Evolutionary conservation across 1,140 invertebrate genomes (phyloP), one percentile per base, ranked within the genome.

Genomic region (Drosophila simulans): DNA sequence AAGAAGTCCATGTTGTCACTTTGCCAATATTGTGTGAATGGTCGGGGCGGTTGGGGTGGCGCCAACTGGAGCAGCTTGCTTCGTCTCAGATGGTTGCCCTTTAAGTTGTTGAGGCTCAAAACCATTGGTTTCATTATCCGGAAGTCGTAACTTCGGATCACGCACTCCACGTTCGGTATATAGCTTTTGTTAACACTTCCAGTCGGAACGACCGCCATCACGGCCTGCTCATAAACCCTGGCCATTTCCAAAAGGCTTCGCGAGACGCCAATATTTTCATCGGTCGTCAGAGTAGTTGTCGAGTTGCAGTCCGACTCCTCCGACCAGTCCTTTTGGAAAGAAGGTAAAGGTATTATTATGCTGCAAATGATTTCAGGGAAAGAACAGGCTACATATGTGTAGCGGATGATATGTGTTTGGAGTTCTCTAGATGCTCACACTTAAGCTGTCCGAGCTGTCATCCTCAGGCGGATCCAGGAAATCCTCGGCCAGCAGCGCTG

Each of bases 271-370:
- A 8, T 2, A 11, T 39, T 27, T n/a, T 5, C 27, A 1, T 5
- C 52, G 31, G 20, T 5, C 1, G 0, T 8, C 15, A 12, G 1
- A 5, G 11, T 55, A 12, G n/a, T 25, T 3, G 15, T 20, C 11
- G n/a, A 35, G 8, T 31, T 8, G 0, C 2, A 5, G n/a, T 40
- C 59, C 17, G 37, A 48, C 1, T 56, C 46, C 0, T 77, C 68
- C 13, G 80, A 78, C 74, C 75, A 79, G 0, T 85, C 81, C 83
- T 86, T 17, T 10, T 35, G 51, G 11, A 12, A 35, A 60, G 39
- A 31, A 10, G n/a, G 15, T 10, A 31, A 15, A 8, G 15, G n/a
- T 11, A n/a, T 49, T 31, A 49, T 8, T 15, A 15, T 1, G 1
- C 5, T 48, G 45, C 22, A 17, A 5, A 17, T 12, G 35, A 22